Evolutionary conservation across 2,888 invertebrate genomes (phyloP), one percentile per base, ranked within the genome.

Genomic region (Cremastinae sp.): DNA sequence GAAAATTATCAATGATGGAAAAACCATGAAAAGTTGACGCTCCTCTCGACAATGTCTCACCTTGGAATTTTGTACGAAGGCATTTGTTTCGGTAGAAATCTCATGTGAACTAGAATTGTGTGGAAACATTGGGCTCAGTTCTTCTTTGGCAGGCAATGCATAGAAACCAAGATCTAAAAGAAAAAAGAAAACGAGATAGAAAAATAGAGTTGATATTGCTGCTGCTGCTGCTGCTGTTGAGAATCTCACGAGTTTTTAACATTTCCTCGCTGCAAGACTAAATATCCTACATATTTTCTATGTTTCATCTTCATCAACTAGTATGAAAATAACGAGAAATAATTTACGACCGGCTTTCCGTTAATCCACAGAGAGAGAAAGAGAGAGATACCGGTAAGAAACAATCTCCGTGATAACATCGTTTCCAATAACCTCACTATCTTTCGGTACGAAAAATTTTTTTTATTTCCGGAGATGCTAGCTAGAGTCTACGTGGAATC

Each of bases 41-140:
- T 22, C 5, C n/a, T n/a, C n/a, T n/a, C n/a, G n/a, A n/a, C n/a
- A 14, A 51, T 49, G 20, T 14, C 69, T 86, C 78, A 90, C 90
- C 90, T 90, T 89, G 89, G 89, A 89, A 89, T 90, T 91, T 90
- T 90, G 90, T 90, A 90, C 90, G 90, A 91, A 91, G 91, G 91
- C 91, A 91, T 91, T 90, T 89, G 89, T 90, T 90, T 90, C 90
- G 88, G 90, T 90, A 90, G 90, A 91, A 90, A 91, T 90, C 90
- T 90, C 91, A 90, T 90, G 89, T 90, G 90, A 91, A 91, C 90
- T 91, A 91, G 91, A 90, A 90, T 91, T 90, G 90, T 90, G 89
- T 90, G 90, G 90, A 91, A 91, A 91, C 91, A 91, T 91, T 90
- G 90, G 90, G 90, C 90, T 91, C 90, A 90, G 90, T 90, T 90